Evolutionary conservation across 2,113 vertebrate species (phyloP), one percentile per base, ranked within the genome.

Genomic region (Grantiella picta): DNA sequence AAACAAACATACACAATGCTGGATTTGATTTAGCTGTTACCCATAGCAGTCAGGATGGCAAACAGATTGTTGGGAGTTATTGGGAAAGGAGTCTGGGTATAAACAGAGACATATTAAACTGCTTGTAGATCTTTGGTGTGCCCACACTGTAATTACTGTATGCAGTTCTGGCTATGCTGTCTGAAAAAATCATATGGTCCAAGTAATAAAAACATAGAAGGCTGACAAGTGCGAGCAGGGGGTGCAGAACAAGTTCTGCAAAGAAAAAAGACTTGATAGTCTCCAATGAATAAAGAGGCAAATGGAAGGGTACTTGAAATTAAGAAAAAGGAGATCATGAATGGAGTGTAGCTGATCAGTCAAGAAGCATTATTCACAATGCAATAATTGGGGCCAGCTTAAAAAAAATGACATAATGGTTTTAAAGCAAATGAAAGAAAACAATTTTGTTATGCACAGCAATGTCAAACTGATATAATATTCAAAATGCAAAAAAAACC

Each of bases 131-230:
- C n/a, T 88, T 69, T 88, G 53, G 49, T 86, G 82, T 94, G 66
- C 59, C 79, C 45, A 82, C 68, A 73, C 40, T 80, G 54, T 86
- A 79, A 91, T 90, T 90, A 68, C 40, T 91, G 25, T 11, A 24
- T 65, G 79, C 53, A 70, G 42, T 90, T 93, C 75, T 86, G 70
- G 63, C 61, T 82, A 49, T 53, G 78, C 85, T 73, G 25, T 64
- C 70, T 85, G 88, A 96, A 90, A 95, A 94, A 90, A 87, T 56
- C 82, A 53, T 61, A 72, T 61, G 23, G 50, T 90, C 70, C 75
- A 88, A 82, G 54, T 57, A 75, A 82, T 70, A 69, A 93, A 95
- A 90, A 27, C 61, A 76, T 7, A 90, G 59, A 92, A 94, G 29
- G n/a, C 64, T 88, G 63, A 88, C 79, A 88, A 56, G 66, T 83